Conservation (phyloP, 2,888 invertebrate genomes). For the Drosophila niveifrons region DNA sequence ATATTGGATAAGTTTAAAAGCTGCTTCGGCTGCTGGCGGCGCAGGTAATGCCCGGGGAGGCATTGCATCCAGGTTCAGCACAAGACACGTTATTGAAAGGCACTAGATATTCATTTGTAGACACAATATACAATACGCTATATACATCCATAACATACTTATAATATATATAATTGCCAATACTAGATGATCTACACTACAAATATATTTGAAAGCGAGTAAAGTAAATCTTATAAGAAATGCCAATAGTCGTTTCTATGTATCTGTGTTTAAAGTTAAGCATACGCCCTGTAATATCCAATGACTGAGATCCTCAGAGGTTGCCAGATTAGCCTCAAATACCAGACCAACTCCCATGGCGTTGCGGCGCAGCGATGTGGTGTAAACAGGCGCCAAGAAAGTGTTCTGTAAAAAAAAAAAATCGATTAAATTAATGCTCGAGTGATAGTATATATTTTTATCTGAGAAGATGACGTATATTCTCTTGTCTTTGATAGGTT, state of each 20-base stretch:
- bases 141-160: slow-evolving; percentile 33
- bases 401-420: slow-evolving; percentile 89
- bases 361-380: slow-evolving; percentile 93
- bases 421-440: neutral
- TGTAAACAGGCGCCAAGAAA: slow-evolving; percentile 94
- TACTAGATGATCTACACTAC: slow-evolving; percentile 46
- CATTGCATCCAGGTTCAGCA: slow-evolving; percentile 27
- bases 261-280: slow-evolving; percentile 93
- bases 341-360: slow-evolving; percentile 97
- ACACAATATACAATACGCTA: slow-evolving; percentile 45
- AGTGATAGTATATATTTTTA: neutral
- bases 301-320: slow-evolving; percentile 93
- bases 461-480: neutral
- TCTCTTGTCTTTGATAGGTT: neutral
- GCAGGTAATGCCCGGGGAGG: slow-evolving; percentile 68
- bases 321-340: slow-evolving; percentile 94
- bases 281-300: slow-evolving; percentile 97
- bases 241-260: slow-evolving; percentile 31
- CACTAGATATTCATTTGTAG: slow-evolving; percentile 56
- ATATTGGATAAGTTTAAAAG: slow-evolving; percentile 76
- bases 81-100: slow-evolving; percentile 70
- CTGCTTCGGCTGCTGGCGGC: slow-evolving; percentile 76
- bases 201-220: slow-evolving; percentile 32
- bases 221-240: slow-evolving; percentile 31
- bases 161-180: slow-evolving; percentile 63